Percentiles rank a stretch among this genome's conserved stretches.
These are phyloP conservation scores for Drosophila kuntzei DNA, from an alignment of 2,888 invertebrate species.

Conservation along the genomic window DNA sequence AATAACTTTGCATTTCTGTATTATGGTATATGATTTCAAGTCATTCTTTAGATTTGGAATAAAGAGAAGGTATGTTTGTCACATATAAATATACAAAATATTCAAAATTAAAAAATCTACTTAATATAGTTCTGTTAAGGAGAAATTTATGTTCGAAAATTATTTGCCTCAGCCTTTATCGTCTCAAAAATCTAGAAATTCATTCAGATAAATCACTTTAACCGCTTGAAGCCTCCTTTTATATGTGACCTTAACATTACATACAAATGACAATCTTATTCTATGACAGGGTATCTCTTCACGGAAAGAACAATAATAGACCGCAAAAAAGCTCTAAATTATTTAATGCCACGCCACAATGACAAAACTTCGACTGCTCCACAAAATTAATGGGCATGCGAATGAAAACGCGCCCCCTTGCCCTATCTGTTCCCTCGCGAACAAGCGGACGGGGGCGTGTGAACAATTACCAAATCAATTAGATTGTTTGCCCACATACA, in stretches of 20 bases:
- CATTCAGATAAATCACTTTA: neutral
- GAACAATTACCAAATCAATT: constrained; percentile 61
- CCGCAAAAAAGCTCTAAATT: constrained; percentile 39
- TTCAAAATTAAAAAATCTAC: too few relatives aligned
- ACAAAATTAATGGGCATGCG: constrained; percentile 36
- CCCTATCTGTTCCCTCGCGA: neutral
- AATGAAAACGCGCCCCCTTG: neutral
- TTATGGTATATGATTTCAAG: too few relatives aligned
- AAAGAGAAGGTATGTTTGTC: too few relatives aligned
- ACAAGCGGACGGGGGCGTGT: constrained; percentile 22
- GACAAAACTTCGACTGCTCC: constrained; percentile 37
- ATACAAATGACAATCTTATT: neutral
- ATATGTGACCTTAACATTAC: neutral
- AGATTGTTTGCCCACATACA: constrained; percentile 21
- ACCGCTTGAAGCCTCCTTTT: neutral
- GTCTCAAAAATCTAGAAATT: neutral
- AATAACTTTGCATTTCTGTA: too few relatives aligned
- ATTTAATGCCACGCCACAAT: constrained; percentile 51
- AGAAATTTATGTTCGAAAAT: too few relatives aligned
- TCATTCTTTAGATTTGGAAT: too few relatives aligned
- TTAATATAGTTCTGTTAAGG: too few relatives aligned
- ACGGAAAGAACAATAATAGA: constrained; percentile 19
- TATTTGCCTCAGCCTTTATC: neutral
- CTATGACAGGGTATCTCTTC: neutral
- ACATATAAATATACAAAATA: too few relatives aligned